Base-by-base conservation (phyloP, 2,797 vertebrate genomes). In the Babyrousa celebensis region DNA sequence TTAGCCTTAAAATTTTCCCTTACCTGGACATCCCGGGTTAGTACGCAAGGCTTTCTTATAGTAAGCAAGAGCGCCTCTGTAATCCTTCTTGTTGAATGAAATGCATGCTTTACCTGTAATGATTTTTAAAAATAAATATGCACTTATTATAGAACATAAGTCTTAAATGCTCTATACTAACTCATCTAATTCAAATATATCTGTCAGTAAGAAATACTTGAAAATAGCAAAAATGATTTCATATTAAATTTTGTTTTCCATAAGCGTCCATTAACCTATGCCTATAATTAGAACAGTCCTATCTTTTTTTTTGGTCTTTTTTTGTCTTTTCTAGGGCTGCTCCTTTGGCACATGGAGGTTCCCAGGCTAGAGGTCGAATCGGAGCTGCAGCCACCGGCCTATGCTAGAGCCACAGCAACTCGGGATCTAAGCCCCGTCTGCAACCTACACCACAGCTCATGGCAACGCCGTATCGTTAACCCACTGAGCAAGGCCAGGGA, bases 31-130 rank as follows among this genome's bases (percentile, higher is more conserved):
- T 94, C 99, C 99, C 0, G 99, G 99, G 97, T 99, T 99, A 94
- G 99, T 99, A 29, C 99, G 99, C 36, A 99, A 98, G 54, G 99
- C 99, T 98, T 99, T 99, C 98, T 99, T 99, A 98, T 99, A 99
- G 98, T 99, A 99, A 12, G 99, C 99, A 96, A 99, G 98, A 18
- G 99, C 99, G 97, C 99, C 99, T 98, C 99, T 99, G 96, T 99
- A 99, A 98, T 99, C 99, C 97, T 99, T 99, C 98, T 99, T 99
- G 97, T 99, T 99, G 98, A 99, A 99, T 74, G 99, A 99, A 98
- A 99, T 99, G 96, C 99, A 99, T 60, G 99, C 99, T 98, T 99
- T 99, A 97, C 99, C 99, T 99, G 97, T 98, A 92, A 86, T 85
- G 97, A 96, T 87, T 85, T 94, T 91, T 2, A 5, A 96, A 95